These are phyloP conservation scores for Petrolisthes manimaculis DNA, from an alignment of 2,888 invertebrate species.

Conservation along the genomic window DNA sequence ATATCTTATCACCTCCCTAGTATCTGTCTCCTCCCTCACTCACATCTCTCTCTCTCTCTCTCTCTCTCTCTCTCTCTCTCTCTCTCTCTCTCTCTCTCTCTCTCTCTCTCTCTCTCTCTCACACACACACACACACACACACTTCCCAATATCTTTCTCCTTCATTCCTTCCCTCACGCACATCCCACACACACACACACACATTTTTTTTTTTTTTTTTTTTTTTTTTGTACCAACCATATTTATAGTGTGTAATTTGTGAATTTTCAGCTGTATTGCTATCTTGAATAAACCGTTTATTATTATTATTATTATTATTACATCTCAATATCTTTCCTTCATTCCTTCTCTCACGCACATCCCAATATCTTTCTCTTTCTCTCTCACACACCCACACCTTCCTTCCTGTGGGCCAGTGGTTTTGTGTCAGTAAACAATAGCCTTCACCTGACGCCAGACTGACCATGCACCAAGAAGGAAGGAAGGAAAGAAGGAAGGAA, in stretches of 20 bases:
- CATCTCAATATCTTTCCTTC: not conserved
- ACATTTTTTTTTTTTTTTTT: not conserved
- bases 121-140: not conserved
- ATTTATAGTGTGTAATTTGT: too few relatives aligned
- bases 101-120: not conserved
- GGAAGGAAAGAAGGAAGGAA: not conserved
- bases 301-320: not conserved
- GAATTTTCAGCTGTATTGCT: too few relatives aligned
- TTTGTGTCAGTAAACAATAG: too few relatives aligned
- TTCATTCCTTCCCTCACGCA: not conserved
- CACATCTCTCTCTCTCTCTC: constrained; percentile 2
- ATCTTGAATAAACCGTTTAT: too few relatives aligned
- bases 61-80: not conserved
- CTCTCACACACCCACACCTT: not conserved
- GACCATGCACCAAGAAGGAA: not conserved
- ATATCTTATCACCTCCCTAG: not conserved
- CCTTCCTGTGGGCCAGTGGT: not conserved
- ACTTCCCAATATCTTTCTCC: not conserved
- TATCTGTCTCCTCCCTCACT: not conserved
- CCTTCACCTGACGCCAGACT: too few relatives aligned
- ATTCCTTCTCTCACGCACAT: not conserved
- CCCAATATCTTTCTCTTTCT: too few relatives aligned
- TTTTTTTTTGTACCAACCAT: too few relatives aligned
- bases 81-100: not conserved
- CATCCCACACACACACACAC: not conserved